Base-by-base conservation (phyloP, 1,140 invertebrate genomes). In the Dendroctonus ponderosae region DNA sequence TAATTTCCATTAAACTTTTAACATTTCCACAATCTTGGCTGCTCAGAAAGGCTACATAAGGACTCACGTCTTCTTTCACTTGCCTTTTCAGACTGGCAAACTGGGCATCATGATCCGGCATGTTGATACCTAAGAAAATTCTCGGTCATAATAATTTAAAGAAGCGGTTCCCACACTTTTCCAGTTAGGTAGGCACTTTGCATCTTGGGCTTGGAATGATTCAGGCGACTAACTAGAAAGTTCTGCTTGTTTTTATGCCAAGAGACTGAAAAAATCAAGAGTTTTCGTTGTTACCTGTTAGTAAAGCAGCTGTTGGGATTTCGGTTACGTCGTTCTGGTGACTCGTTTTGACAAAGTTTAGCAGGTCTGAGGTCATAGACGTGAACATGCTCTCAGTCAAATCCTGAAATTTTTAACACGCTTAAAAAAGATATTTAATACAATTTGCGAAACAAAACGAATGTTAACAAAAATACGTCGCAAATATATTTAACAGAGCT, bases 61-160 rank as follows among this genome's bases (percentile, higher is more conserved):
- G 82, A 37, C 86, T 87, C 6, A 91, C 81, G 66, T 81, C 77
- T 56, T 79, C 71, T 70, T 78, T 79, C 48, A 90, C 78, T 69
- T 85, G 80, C 43, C 78, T 72, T 44, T 83, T 75, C 14, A 91
- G 77, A 26, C 83, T 81, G 52, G 79, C 75, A 74, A 91, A 90
- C 72, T 90, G 84, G n/a, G 84, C 82, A 3, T 80, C 78, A 78
- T 91, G 89, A 82, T 92, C 90, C 1, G 89, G 86, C 72, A 91
- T 85, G 79, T 91, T 91, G 79, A 72, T 79, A 78, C 85, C 65
- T 67, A 43, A 37, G 26, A 64, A n/a, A n/a, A n/a, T n/a, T n/a
- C n/a, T n/a, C n/a, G n/a, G n/a, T n/a, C n/a, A n/a, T n/a, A n/a
- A n/a, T n/a, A n/a, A n/a, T n/a, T n/a, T n/a, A n/a, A n/a, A n/a